A percentile compares a stretch with the other conserved stretches of the same genome.
These are phyloP conservation scores for Acanthacorydalis orientalis DNA, from an alignment of 2,888 invertebrate genomes.

Conservation along the genomic window DNA sequence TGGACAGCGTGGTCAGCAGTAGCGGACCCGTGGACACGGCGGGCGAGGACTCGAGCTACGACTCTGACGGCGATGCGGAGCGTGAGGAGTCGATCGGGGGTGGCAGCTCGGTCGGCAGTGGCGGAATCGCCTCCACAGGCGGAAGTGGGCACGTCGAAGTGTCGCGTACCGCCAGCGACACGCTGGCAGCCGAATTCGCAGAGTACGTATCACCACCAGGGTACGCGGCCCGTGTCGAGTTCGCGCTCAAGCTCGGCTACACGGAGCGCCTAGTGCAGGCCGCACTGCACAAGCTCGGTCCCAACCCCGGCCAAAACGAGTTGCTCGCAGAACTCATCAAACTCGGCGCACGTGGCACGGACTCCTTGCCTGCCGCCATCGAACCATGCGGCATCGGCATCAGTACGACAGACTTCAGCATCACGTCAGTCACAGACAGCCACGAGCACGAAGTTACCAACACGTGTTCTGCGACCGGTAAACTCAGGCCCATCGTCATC, in stretches of 20 bases:
- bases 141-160: slow-evolving; percentile 49
- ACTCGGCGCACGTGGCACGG: slow-evolving; percentile 41
- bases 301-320: slow-evolving; percentile 73
- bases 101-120: slow-evolving; percentile 13
- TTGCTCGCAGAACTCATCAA: slow-evolving; percentile 77
- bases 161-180: slow-evolving; percentile 68
- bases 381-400: slow-evolving; percentile 6
- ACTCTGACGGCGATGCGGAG: slow-evolving; percentile 58
- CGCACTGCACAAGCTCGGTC: slow-evolving; percentile 70
- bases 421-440: not conserved
- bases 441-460: slow-evolving; percentile 16
- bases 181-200: slow-evolving; percentile 69
- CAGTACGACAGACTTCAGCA: slow-evolving; percentile 13
- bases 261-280: slow-evolving; percentile 70
- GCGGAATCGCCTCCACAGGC: slow-evolving; percentile 16
- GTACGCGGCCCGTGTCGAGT: slow-evolving; percentile 58
- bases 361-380: slow-evolving; percentile 20
- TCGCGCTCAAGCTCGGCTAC: slow-evolving; percentile 84
- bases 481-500: slow-evolving; percentile 64
- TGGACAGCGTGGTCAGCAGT: slow-evolving; percentile 38
- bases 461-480: slow-evolving; percentile 12
- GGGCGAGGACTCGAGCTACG: slow-evolving; percentile 70
- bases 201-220: slow-evolving; percentile 47
- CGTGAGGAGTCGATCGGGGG: slow-evolving; percentile 6
- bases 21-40: slow-evolving; percentile 37